These are phyloP conservation scores for Calameuta filiformis DNA, from an alignment of 2,888 invertebrate genomes.

Conservation along the genomic window DNA sequence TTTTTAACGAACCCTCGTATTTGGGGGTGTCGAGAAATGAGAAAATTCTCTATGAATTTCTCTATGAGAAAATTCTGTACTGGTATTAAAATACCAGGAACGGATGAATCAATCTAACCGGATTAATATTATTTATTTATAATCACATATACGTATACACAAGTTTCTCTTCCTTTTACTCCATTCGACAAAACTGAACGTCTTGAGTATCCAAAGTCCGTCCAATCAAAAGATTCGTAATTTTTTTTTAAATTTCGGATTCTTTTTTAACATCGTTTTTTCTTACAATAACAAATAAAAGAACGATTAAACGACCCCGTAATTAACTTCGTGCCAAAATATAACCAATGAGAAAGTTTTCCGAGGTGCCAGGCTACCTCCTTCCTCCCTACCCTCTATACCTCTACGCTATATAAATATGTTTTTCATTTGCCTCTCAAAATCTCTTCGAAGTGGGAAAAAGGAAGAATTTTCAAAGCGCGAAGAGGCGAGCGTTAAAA, in stretches of 20 bases:
- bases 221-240: background rate
- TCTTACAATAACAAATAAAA: too few species aligned
- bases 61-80: background rate
- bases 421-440: background rate
- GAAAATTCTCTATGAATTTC: too few species aligned
- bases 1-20: background rate
- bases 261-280: background rate
- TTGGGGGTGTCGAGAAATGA: too few species aligned
- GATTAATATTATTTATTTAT: background rate
- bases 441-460: background rate
- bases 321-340: slow-evolving; percentile 53
- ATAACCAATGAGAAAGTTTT: slow-evolving; percentile 47
- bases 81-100: background rate
- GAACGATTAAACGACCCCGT: background rate
- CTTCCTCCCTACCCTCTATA: background rate
- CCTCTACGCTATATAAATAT: background rate
- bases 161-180: background rate
- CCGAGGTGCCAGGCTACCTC: background rate
- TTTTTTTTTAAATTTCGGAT: background rate
- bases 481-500: background rate
- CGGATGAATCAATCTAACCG: background rate
- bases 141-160: background rate
- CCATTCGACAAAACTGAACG: background rate
- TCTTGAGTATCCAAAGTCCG: background rate
- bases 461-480: background rate